Percentiles rank a stretch among this genome's conserved stretches.
Conservation (phyloP, 2,113 vertebrate species). For the Helogale parvula region DNA sequence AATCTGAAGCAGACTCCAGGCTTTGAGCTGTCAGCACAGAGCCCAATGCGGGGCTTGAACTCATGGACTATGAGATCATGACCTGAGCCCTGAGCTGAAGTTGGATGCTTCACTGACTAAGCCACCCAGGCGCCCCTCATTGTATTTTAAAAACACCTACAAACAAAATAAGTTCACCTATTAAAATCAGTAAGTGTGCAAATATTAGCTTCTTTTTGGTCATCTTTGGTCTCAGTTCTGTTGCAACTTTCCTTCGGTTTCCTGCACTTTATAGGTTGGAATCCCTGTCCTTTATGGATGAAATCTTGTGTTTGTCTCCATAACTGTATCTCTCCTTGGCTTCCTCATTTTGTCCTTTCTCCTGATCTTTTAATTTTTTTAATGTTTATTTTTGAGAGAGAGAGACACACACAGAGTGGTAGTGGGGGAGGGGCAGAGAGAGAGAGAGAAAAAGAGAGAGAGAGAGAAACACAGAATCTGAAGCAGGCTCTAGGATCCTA, state of each 20-base stretch:
- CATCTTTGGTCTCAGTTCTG: not conserved
- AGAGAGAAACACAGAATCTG: no score
- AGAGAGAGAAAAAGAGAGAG: no score
- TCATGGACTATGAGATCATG: no score
- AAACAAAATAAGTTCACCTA: not conserved
- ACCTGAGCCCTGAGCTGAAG: no score
- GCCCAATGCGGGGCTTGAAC: no score
- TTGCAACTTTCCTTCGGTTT: not conserved
- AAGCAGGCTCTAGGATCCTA: no score
- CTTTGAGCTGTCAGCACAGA: no score
- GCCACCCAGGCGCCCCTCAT: not conserved
- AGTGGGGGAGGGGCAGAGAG: no score
- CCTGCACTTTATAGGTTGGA: not conserved
- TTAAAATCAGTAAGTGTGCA: not conserved
- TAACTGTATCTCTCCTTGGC: not conserved
- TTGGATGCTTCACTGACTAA: no score
- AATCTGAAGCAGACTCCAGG: no score
- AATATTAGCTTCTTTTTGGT: not conserved
- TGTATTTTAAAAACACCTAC: not conserved
- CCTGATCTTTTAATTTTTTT: not conserved
- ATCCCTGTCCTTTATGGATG: not conserved
- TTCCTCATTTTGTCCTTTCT: not conserved
- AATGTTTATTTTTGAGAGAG: no score
- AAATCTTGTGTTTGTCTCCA: not conserved
- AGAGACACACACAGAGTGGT: no score